These are phyloP conservation scores for Orcinus orca DNA, from an alignment of 2,113 vertebrate species.

Conservation along the genomic window DNA sequence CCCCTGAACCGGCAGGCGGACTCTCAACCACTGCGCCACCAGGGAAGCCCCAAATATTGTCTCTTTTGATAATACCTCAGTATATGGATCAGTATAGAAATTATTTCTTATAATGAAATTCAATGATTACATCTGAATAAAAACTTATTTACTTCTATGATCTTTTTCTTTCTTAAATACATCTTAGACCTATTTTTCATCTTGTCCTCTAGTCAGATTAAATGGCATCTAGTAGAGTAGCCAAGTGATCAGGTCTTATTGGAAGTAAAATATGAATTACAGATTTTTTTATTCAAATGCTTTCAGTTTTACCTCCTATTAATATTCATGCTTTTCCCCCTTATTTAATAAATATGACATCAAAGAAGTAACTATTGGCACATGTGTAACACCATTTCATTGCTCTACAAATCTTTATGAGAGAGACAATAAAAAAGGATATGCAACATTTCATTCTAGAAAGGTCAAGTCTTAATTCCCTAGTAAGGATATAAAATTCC, in stretches of 20 bases:
- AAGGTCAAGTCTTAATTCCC: conserved; percentile 32
- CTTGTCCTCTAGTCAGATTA: not conserved
- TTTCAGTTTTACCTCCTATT: conserved; percentile 13
- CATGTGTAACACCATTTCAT: not conserved
- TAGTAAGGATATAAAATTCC: conserved; percentile 20
- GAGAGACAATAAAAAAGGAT: conserved; percentile 12
- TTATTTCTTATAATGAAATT: conserved; percentile 26
- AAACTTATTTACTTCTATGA: conserved; percentile 17
- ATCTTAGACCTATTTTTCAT: not conserved
- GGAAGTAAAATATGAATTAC: not conserved
- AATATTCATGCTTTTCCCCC: not conserved
- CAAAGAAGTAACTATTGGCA: conserved; percentile 29
- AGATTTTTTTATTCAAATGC: not conserved
- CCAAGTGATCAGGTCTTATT: not conserved
- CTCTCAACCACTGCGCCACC: too few species aligned
- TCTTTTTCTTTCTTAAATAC: conserved; percentile 7
- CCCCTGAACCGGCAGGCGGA: too few species aligned
- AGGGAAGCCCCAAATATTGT: not conserved
- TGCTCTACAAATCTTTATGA: conserved; percentile 1
- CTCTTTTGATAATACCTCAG: not conserved
- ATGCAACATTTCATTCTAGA: not conserved
- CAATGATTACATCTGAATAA: not conserved
- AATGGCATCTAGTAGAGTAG: not conserved
- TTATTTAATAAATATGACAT: conserved; percentile 18
- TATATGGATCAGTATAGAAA: not conserved